Conservation (phyloP, 2,797 vertebrate species). For the Premnoplex brunnescens region DNA sequence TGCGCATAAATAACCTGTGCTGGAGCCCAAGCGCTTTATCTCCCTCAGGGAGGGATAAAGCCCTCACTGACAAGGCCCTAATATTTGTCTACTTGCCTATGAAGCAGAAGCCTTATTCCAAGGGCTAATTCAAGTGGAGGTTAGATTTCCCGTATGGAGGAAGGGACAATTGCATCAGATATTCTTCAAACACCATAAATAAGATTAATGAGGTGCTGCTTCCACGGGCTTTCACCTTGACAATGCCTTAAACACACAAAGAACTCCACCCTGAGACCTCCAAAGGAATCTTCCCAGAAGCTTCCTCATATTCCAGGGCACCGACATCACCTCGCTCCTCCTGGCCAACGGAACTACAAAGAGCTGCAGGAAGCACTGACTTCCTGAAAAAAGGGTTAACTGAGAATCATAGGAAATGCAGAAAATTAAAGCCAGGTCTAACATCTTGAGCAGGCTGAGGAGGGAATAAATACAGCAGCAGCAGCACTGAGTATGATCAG, state of each 20-base stretch:
- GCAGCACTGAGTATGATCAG: background rate
- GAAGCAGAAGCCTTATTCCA: background rate
- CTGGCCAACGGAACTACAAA: background rate
- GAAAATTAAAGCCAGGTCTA: background rate
- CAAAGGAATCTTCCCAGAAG: background rate
- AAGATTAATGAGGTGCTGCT: background rate
- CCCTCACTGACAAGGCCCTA: background rate
- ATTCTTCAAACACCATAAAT: background rate
- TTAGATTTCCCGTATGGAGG: background rate
- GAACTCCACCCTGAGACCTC: background rate
- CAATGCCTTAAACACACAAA: background rate
- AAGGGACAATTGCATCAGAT: background rate
- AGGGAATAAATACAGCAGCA: background rate
- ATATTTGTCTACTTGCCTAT: background rate
- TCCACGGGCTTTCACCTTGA: background rate
- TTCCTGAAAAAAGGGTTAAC: slow-evolving; percentile 48
- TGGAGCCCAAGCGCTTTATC: background rate
- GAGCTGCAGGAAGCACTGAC: slow-evolving; percentile 40
- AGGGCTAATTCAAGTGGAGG: slow-evolving; percentile 42
- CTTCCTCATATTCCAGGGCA: background rate
- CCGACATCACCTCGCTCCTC: background rate
- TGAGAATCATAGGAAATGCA: background rate
- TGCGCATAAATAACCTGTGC: background rate
- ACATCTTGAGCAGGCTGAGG: background rate
- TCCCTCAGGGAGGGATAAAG: background rate